Base-by-base conservation (phyloP, 2,113 vertebrate species). In the Shinisaurus crocodilurus region DNA sequence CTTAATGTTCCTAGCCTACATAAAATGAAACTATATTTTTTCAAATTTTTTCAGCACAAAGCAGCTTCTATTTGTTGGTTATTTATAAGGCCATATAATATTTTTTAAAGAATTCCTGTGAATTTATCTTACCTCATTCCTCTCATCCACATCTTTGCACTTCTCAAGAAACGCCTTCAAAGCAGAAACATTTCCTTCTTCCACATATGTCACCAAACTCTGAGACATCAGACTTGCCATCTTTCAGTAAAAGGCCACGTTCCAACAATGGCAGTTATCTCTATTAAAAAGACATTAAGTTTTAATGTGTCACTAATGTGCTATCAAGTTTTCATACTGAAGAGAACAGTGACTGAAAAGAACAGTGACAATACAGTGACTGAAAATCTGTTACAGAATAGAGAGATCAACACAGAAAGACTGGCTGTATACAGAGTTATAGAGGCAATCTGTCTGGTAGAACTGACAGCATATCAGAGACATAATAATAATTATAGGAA, bases 121-220 rank as follows among this genome's bases (percentile, higher is more conserved):
- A 37, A 86, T 15, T 1, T 67, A n/a, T 87, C 95, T 97, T 95
- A 99, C 99, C 95, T 99, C 99, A 85, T 99, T 99, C 93, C 99
- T 98, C 96, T 99, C 98, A 97, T 99, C 98, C 29, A 99, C 98
- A 91, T 99, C 99, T 90, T 96, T 98, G 96, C 98, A 98, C 89
- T 98, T 99, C 94, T 99, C 99, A 93, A 99, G 97, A 91, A 99
- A 97, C 0, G 98, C 98, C 94, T 98, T 98, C 95, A 99, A 91
- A 89, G 98, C 99, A 82, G 98, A 96, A 94, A 99, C 97, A 89
- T 99, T 99, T 91, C 99, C 99, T 95, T 99, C 99, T 95, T 99
- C 99, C 77, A 99, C 98, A 0, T 98, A 99, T 91, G 97, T 97
- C 92, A 99, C 98, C 83, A 99, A 97, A 91, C 97, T 99, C 97